These are phyloP conservation scores for Patella ulyssiponensis DNA, from an alignment of 2,888 invertebrate species.

Conservation along the genomic window DNA sequence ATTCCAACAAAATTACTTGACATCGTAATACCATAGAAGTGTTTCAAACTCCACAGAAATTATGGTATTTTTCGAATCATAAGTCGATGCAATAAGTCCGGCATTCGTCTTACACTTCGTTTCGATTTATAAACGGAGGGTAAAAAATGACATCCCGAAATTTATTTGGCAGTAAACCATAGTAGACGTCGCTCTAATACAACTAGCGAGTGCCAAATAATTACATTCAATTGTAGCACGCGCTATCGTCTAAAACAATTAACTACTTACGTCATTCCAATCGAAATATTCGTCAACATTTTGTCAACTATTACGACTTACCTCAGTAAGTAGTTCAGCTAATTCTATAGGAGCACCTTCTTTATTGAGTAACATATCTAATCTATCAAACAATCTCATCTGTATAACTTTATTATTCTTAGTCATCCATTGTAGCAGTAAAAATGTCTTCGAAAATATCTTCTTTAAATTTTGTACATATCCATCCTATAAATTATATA, in stretches of 20 bases:
- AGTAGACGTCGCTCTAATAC: too few species aligned
- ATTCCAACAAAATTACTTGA: too few species aligned
- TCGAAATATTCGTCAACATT: too few species aligned
- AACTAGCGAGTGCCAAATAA: background rate
- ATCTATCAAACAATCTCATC: conserved; percentile 65
- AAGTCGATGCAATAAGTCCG: too few species aligned
- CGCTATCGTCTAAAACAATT: background rate
- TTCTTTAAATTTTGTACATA: conserved; percentile 57
- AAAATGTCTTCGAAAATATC: conserved; percentile 65
- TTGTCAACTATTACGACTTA: conserved; percentile 2
- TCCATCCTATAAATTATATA: conserved; percentile 53
- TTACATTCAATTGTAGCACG: background rate
- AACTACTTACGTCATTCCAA: too few species aligned
- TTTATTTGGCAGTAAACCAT: too few species aligned
- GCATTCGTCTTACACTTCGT: too few species aligned
- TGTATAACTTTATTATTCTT: conserved; percentile 64
- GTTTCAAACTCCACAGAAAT: too few species aligned
- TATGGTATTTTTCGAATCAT: too few species aligned
- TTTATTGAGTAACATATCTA: conserved; percentile 64
- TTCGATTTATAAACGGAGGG: too few species aligned
- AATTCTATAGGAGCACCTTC: conserved; percentile 65
- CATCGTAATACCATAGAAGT: too few species aligned
- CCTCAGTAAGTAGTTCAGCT: conserved; percentile 65
- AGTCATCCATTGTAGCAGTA: conserved; percentile 61
- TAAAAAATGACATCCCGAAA: too few species aligned